phyloP scores from a whole-genome alignment of 2,113 vertebrate genomes.

The Motacilla alba region DNA sequence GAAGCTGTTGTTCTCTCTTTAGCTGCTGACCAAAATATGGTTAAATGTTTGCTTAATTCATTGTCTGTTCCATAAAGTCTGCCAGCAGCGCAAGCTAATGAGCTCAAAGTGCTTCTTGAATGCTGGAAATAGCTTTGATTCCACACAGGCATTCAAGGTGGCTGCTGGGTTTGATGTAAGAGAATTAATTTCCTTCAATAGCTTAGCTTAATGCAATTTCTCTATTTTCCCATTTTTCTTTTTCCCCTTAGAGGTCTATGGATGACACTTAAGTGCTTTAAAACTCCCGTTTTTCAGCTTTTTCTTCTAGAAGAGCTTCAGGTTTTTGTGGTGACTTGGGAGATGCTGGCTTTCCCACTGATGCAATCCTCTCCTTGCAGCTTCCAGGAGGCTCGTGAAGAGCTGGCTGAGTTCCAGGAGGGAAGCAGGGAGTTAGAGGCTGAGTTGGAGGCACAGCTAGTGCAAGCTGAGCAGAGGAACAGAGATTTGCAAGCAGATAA shows the following conservation, averaged over 20 bases:
- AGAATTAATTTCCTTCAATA: background rate
- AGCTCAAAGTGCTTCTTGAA: background rate
- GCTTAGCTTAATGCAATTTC: background rate
- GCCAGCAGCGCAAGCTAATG: background rate
- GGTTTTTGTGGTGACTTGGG: background rate
- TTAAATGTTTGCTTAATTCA: background rate
- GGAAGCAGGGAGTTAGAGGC: constrained; percentile 96
- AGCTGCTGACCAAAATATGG: background rate
- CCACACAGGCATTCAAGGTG: background rate
- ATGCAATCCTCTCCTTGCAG: constrained; percentile 63
- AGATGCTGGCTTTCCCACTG: background rate
- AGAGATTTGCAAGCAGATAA: constrained; percentile 93
- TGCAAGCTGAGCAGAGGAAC: constrained; percentile 92
- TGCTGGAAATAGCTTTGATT: background rate
- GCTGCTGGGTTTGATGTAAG: background rate
- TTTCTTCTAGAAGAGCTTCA: background rate
- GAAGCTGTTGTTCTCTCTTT: background rate
- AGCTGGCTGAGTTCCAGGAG: constrained; percentile 97
- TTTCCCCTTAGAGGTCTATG: background rate
- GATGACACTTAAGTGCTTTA: background rate
- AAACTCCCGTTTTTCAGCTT: background rate
- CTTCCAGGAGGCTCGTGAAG: constrained; percentile 93
- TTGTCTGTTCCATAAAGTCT: background rate
- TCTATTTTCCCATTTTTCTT: background rate
- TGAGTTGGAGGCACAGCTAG: constrained; percentile 93